Evolutionary conservation across 2,797 vertebrate genomes (phyloP).

Genomic region (Mallotus villosus): DNA sequence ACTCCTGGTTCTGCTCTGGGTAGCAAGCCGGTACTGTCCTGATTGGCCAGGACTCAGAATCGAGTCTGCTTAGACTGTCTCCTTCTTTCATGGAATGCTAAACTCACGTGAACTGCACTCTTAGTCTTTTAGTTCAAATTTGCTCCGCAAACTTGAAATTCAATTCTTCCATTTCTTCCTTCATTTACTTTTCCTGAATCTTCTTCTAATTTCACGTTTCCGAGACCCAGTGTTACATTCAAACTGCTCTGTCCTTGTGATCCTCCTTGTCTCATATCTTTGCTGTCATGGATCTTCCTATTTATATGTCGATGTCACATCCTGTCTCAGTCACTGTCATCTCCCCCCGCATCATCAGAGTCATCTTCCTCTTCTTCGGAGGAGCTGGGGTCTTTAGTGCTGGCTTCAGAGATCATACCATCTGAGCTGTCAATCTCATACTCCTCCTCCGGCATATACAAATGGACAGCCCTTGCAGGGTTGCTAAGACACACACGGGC

Average conservation of each 20-base stretch:
- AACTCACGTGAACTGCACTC: not conserved
- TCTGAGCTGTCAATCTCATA: slow-evolving; percentile 70
- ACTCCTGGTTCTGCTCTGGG: not conserved
- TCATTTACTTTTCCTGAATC: not conserved
- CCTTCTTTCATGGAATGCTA: not conserved
- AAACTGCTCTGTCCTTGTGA: not conserved
- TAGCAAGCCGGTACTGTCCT: not conserved
- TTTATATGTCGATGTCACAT: slow-evolving; percentile 14
- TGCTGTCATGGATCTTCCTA: slow-evolving; percentile 19
- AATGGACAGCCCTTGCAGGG: slow-evolving; percentile 54
- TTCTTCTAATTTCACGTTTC: not conserved
- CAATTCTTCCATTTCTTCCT: not conserved
- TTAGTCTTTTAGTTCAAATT: not conserved
- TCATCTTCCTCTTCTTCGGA: slow-evolving; percentile 51
- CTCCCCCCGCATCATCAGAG: slow-evolving; percentile 34
- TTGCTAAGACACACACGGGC: slow-evolving; percentile 56
- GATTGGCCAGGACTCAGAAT: not conserved
- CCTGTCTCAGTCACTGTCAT: slow-evolving; percentile 55
- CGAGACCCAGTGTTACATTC: not conserved
- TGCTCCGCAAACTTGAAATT: not conserved
- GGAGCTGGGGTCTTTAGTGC: slow-evolving; percentile 58
- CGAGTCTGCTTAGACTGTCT: not conserved
- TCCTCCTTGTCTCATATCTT: slow-evolving; percentile 12
- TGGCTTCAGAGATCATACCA: slow-evolving; percentile 66
- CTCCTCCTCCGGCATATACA: slow-evolving; percentile 59